These are phyloP conservation scores for Arctopsyche grandis DNA, from an alignment of 1,140 invertebrate genomes.

Conservation along the genomic window DNA sequence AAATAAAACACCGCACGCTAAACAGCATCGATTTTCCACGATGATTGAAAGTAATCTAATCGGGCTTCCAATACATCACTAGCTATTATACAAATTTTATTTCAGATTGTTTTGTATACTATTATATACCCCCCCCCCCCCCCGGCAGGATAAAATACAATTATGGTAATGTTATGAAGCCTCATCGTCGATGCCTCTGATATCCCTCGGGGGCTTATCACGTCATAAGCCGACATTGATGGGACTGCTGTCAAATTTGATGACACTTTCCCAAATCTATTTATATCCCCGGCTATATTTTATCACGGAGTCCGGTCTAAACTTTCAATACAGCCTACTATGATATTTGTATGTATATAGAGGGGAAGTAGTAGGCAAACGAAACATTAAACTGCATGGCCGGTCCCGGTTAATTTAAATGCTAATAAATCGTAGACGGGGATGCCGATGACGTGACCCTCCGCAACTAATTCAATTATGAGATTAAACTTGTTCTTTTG, in stretches of 20 bases:
- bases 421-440: conserved; percentile 47
- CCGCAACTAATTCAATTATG: conserved; percentile 50
- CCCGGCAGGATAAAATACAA: neutral
- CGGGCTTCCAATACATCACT: too few species aligned
- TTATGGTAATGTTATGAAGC: conserved; percentile 18
- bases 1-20: neutral
- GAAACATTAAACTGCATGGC: neutral
- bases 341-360: too few species aligned
- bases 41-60: neutral
- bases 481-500: conserved; percentile 51
- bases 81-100: neutral
- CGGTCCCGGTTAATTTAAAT: conserved; percentile 45
- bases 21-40: neutral
- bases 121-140: too few species aligned
- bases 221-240: conserved; percentile 24
- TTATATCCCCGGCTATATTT: neutral
- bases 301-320: neutral
- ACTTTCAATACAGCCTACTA: too few species aligned
- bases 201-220: conserved; percentile 2
- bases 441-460: conserved; percentile 45
- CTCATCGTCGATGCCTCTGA: neutral
- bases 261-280: neutral
- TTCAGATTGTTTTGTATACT: conserved; percentile 19
- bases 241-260: conserved; percentile 7
- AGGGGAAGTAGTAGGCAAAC: too few species aligned